Evolutionary conservation across 2,113 vertebrate genomes (phyloP).

Genomic region (Crotalus tigris): DNA sequence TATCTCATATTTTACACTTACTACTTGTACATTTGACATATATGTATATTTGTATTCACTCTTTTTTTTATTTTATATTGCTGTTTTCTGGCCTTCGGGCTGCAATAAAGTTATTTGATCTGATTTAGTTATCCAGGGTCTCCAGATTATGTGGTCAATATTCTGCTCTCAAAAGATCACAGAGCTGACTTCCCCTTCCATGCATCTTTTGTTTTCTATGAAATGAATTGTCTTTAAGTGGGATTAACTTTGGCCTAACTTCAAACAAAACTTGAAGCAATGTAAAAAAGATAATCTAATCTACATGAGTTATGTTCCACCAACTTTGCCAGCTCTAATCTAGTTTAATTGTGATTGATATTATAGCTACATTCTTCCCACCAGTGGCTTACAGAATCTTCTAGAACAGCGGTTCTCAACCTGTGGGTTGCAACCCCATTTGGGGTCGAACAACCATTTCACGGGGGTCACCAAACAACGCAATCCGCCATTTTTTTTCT

Average conservation of each 20-base stretch:
- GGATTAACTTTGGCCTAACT: neutral
- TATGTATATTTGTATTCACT: neutral
- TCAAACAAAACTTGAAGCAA: neutral
- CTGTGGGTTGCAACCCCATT: too few relatives aligned
- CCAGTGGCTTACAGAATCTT: neutral
- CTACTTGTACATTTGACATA: neutral
- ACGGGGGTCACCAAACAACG: too few relatives aligned
- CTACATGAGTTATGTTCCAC: neutral
- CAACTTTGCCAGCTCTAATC: neutral
- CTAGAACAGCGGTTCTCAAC: neutral
- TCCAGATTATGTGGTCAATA: neutral
- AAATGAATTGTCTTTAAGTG: neutral
- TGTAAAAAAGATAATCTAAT: neutral
- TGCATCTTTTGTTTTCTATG: neutral
- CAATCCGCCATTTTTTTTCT: too few relatives aligned
- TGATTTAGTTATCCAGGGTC: neutral
- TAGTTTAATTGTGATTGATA: neutral
- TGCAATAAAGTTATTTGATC: neutral
- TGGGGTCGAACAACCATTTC: too few relatives aligned
- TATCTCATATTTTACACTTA: neutral
- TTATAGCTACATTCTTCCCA: neutral
- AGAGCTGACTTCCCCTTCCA: neutral
- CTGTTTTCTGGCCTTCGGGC: neutral
- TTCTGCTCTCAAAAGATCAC: neutral
- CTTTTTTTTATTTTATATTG: neutral